Evolutionary conservation across 2,888 invertebrate genomes (phyloP).

Genomic region (Prostheceraeus crozeri): DNA sequence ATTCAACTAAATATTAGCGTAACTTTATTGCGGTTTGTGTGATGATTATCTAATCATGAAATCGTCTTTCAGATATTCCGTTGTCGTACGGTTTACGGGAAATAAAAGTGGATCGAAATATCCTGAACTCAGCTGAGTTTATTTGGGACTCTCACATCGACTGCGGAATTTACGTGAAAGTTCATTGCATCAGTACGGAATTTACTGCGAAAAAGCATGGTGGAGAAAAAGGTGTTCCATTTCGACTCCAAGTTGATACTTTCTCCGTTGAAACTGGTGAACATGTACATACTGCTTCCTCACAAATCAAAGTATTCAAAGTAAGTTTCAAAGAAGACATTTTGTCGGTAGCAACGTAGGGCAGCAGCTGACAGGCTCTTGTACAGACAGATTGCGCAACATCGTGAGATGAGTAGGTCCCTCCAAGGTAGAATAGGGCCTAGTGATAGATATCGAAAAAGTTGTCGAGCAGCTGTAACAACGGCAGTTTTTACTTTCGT

Average conservation of each 20-base stretch:
- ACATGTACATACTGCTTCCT: conserved; percentile 83
- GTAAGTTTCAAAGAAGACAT: too few species aligned
- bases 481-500: too few species aligned
- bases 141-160: not conserved
- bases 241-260: conserved; percentile 87
- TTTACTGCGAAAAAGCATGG: conserved; percentile 96
- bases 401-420: too few species aligned
- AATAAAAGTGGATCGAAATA: not conserved
- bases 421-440: too few species aligned
- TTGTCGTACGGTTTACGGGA: conserved; percentile 8
- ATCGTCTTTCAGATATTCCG: not conserved
- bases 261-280: conserved; percentile 60
- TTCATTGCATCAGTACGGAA: conserved; percentile 86
- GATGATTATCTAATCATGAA: too few species aligned
- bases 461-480: too few species aligned
- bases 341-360: too few species aligned
- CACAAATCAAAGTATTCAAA: conserved; percentile 80
- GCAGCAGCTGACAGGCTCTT: too few species aligned
- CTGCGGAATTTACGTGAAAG: conserved; percentile 35
- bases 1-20: too few species aligned
- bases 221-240: conserved; percentile 93
- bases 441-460: too few species aligned
- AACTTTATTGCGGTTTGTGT: too few species aligned
- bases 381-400: too few species aligned
- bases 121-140: not conserved